Evolutionary conservation across 2,113 vertebrate genomes (phyloP), one percentile per base, ranked within the genome.

Genomic region (Hydrochoerus hydrochaeris): DNA sequence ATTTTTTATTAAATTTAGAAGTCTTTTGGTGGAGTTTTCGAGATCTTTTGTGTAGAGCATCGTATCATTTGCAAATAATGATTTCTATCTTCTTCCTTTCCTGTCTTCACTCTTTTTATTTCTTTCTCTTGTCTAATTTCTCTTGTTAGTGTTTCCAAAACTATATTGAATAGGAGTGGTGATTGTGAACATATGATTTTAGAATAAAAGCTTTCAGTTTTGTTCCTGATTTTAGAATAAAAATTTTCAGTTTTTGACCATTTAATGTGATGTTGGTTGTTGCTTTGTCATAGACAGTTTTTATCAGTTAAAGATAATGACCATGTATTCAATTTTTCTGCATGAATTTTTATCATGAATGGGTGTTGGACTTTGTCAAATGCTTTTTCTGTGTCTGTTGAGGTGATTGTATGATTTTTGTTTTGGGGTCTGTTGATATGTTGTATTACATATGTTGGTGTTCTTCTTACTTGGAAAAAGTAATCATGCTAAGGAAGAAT

Each of bases 391-490:
- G 32, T 35, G 35, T 69, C 16, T n/a, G 6, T 69, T n/a, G 17
- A 35, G 16, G 35, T 69, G 35, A n/a, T n/a, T 7, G n/a, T 19
- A 7, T 69, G 35, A n/a, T 17, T 67, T 67, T 67, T n/a, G 1
- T 7, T n/a, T 67, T 67, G 35, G 13, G 14, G 32, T 67, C 16
- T 67, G 65, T 67, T 35, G 14, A 67, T 67, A 35, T 67, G 65
- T 3, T 67, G 13, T 67, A 67, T 35, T 35, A 67, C 4, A 17
- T 35, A 35, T 35, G 17, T 67, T 35, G 16, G 12, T 96, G 65
- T 87, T 96, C 57, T 85, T 85, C 88, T 63, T 93, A 90, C 5
- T 77, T 90, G 69, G 60, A 22, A 96, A 91, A 92, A 24, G 52
- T 28, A 69, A 87, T 73, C 19, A 88, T 77, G 78, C 28, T 41